These are phyloP conservation scores for Corydoras sp. DNA, from an alignment of 2,113 vertebrate species.

Conservation along the genomic window DNA sequence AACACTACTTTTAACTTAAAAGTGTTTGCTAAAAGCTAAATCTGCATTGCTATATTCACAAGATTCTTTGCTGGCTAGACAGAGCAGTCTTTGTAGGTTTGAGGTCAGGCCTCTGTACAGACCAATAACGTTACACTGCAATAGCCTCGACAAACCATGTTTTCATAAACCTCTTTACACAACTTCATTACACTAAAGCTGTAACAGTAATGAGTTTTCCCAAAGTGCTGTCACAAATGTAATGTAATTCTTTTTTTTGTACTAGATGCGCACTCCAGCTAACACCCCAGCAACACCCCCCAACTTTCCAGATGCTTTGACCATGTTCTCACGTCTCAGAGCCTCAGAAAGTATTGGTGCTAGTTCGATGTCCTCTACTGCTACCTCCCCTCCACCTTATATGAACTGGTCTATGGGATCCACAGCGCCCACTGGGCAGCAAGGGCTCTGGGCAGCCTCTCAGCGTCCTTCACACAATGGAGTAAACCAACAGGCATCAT, in stretches of 20 bases:
- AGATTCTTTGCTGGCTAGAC: too few species aligned
- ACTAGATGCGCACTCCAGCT: constrained; percentile 81
- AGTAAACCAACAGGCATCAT: constrained; percentile 63
- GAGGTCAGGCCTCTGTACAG: too few species aligned
- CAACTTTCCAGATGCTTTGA: constrained; percentile 78
- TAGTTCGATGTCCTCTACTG: constrained; percentile 65
- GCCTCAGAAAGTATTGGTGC: constrained; percentile 68
- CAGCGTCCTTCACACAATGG: constrained; percentile 52
- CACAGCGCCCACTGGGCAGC: constrained; percentile 55
- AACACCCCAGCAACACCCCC: constrained; percentile 83
- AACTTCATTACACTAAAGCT: too few species aligned
- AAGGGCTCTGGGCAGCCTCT: constrained; percentile 66
- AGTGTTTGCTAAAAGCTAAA: too few species aligned
- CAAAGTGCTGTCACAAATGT: too few species aligned
- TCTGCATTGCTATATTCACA: too few species aligned
- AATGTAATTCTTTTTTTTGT: neutral
- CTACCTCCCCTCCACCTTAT: constrained; percentile 64
- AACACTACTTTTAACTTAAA: too few species aligned
- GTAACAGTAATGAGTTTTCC: too few species aligned
- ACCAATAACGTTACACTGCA: too few species aligned
- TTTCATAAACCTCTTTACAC: too few species aligned
- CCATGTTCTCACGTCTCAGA: constrained; percentile 82
- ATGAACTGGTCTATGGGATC: constrained; percentile 53
- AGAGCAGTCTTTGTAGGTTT: too few species aligned
- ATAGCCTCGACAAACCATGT: too few species aligned